A percentile compares a stretch with the other conserved stretches of the same genome.
phyloP scores from a whole-genome alignment of 2,888 invertebrate genomes.

The Phortica magna region DNA sequence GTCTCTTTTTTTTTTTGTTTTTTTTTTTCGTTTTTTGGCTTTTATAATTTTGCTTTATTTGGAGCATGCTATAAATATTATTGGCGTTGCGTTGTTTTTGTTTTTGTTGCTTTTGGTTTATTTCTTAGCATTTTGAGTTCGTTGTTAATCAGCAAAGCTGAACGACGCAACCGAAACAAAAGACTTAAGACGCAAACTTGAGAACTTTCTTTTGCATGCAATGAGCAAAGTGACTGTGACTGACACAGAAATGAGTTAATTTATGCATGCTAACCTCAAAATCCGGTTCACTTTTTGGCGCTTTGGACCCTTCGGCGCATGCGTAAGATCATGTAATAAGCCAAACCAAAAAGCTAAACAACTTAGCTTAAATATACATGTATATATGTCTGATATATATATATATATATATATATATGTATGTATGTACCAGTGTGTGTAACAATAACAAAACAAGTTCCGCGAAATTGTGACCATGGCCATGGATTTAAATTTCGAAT shows the following conservation, averaged over 20 bases:
- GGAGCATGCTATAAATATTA: constrained; percentile 56
- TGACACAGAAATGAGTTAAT: constrained; percentile 60
- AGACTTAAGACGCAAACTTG: constrained; percentile 63
- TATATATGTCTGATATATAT: constrained; percentile 11
- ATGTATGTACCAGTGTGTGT: no score
- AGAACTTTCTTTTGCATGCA: constrained; percentile 60
- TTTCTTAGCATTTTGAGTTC: neutral
- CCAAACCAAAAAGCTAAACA: constrained; percentile 32
- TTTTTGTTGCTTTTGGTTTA: neutral
- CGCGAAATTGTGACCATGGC: constrained; percentile 71
- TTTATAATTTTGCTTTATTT: constrained; percentile 60
- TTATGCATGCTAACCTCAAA: constrained; percentile 36
- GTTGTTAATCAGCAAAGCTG: constrained; percentile 1
- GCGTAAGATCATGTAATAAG: constrained; percentile 53
- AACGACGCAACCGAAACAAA: constrained; percentile 41
- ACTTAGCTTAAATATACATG: neutral
- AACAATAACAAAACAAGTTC: constrained; percentile 60
- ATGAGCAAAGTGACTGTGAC: constrained; percentile 17
- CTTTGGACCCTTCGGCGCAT: constrained; percentile 23
- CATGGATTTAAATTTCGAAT: constrained; percentile 59
- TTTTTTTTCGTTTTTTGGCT: constrained; percentile 44
- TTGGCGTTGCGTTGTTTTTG: neutral
- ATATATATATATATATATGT: neutral
- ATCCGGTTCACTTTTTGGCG: constrained; percentile 42
- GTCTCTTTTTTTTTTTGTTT: constrained; percentile 27